Evolutionary conservation across 2,797 vertebrate genomes (phyloP).

Genomic region (Enteromius thamalakanensis): DNA sequence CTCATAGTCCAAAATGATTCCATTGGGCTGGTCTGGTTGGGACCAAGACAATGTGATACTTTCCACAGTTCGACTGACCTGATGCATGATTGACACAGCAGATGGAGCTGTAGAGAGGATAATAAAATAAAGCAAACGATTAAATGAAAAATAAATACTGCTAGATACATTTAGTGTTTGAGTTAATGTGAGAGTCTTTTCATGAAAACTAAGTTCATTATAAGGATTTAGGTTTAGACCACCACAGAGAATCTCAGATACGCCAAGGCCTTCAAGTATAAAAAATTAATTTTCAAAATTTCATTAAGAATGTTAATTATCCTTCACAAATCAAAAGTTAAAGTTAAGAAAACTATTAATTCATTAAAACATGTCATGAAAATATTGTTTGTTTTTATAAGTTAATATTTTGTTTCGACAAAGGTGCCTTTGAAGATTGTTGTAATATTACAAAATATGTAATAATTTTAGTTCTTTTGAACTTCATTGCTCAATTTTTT

Average conservation of each 20-base stretch:
- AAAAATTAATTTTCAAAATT: neutral
- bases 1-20: constrained; percentile 95
- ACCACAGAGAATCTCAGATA: neutral
- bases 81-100: constrained; percentile 94
- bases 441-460: neutral
- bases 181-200: neutral
- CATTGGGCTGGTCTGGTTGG: constrained; percentile 94
- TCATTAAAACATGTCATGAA: neutral
- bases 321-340: neutral
- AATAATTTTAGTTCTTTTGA: neutral
- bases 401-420: neutral
- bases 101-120: constrained; percentile 82
- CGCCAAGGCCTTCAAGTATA: neutral
- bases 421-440: neutral
- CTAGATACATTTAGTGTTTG: neutral
- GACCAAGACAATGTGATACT: constrained; percentile 97
- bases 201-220: neutral
- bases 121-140: constrained; percentile 18
- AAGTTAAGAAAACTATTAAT: neutral
- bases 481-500: neutral
- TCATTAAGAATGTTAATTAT: neutral
- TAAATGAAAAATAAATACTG: constrained; percentile 34
- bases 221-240: constrained; percentile 4
- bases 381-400: neutral
- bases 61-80: constrained; percentile 87